Conservation (phyloP, 2,888 invertebrate species). For the Lasioglossum leucozonium region DNA sequence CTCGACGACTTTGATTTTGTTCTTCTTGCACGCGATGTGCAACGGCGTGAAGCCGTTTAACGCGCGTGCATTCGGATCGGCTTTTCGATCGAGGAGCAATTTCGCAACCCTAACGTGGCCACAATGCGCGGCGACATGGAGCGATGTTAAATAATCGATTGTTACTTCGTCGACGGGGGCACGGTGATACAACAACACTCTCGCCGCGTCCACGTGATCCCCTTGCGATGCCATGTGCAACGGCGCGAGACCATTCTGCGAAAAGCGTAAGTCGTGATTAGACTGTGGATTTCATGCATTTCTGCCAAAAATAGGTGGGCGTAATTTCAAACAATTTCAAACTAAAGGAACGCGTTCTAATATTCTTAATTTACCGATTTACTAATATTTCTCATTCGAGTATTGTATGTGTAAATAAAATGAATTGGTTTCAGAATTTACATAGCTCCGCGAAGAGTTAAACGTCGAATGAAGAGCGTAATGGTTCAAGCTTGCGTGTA, state of each 20-base stretch:
- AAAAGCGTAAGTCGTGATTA: background rate
- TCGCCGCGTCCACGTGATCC: conserved; percentile 98
- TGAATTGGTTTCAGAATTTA: background rate
- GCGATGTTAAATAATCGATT: conserved; percentile 97
- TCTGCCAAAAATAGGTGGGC: no score
- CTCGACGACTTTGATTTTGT: conserved; percentile 98
- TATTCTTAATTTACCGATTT: no score
- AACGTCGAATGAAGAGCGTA: background rate
- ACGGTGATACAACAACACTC: conserved; percentile 95
- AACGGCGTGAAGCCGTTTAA: conserved; percentile 99
- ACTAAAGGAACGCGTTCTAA: no score
- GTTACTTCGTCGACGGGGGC: conserved; percentile 99
- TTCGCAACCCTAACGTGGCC: conserved; percentile 97
- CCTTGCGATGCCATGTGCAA: conserved; percentile 99
- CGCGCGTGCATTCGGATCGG: conserved; percentile 98
- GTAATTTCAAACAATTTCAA: no score
- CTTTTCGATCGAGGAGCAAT: conserved; percentile 95
- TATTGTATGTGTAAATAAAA: no score
- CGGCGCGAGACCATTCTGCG: conserved; percentile 95
- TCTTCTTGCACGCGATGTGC: conserved; percentile 99
- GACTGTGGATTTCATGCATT: background rate
- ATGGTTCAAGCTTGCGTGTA: background rate
- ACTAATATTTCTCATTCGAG: no score
- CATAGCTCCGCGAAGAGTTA: background rate
- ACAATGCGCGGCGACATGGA: conserved; percentile 98